Conservation (phyloP, 2,797 vertebrate genomes). For the Sphenodon punctatus region DNA sequence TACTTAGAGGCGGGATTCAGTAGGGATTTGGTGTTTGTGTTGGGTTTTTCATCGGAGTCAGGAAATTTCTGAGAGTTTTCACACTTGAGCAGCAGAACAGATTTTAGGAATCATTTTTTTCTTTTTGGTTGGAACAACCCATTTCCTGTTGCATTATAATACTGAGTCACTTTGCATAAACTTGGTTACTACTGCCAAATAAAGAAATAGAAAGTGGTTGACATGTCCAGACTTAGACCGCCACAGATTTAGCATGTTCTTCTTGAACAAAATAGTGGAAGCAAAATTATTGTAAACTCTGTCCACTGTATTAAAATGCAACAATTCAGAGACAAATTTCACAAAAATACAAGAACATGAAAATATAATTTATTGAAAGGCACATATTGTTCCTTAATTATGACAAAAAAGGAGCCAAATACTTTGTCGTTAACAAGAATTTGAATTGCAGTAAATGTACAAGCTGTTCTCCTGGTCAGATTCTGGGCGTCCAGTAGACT, state of each 20-base stretch:
- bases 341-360: neutral
- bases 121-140: constrained; percentile 29
- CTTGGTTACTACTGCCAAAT: constrained; percentile 5
- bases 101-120: constrained; percentile 49
- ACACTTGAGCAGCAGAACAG: constrained; percentile 38
- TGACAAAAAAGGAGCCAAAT: neutral
- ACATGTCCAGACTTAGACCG: accelerated
- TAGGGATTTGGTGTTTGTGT: neutral
- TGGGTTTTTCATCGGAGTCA: neutral
- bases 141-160: constrained; percentile 21
- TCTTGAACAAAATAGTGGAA: constrained; percentile 20
- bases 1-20: neutral
- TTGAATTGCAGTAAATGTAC: neutral
- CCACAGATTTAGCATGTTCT: accelerated
- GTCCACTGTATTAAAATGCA: neutral
- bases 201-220: neutral
- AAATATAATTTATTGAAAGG: no score
- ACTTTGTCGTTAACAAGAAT: accelerated
- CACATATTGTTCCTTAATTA: neutral
- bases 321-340: neutral
- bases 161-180: constrained; percentile 41
- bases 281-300: neutral
- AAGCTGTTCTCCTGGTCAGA: accelerated
- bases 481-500: accelerated
- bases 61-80: constrained; percentile 38